These are phyloP conservation scores for Gymnogyps californianus DNA, from an alignment of 2,113 vertebrate genomes.

Conservation along the genomic window DNA sequence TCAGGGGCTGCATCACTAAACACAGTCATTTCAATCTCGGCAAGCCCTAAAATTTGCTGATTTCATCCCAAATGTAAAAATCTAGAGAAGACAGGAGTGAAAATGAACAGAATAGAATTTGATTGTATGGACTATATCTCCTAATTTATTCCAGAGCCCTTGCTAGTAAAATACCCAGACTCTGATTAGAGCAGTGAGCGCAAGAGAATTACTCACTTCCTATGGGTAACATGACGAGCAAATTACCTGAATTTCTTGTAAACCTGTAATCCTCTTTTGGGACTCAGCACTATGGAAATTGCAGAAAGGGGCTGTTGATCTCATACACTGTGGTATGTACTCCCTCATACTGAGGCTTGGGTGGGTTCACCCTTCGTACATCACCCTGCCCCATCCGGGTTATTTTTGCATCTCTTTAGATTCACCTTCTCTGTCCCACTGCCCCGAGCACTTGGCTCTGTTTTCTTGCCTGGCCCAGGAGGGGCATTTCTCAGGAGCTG, in stretches of 20 bases:
- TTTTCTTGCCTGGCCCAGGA: not conserved
- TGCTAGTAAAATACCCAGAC: constrained; percentile 31
- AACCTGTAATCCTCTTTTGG: constrained; percentile 40
- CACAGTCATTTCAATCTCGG: constrained; percentile 4
- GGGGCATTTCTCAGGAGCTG: not conserved
- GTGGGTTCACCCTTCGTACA: not conserved
- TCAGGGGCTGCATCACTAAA: constrained; percentile 22
- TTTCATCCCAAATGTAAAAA: constrained; percentile 61
- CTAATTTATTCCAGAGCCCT: constrained; percentile 61
- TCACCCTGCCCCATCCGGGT: not conserved
- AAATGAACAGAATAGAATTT: constrained; percentile 64
- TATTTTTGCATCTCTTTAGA: not conserved
- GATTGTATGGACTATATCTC: constrained; percentile 55
- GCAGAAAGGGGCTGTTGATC: not conserved
- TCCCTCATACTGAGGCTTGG: not conserved
- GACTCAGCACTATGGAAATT: constrained; percentile 10
- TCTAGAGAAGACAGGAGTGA: constrained; percentile 29
- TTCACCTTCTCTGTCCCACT: not conserved
- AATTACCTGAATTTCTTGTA: constrained; percentile 60
- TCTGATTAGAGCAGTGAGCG: constrained; percentile 44
- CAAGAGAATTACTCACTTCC: constrained; percentile 53
- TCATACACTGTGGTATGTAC: not conserved
- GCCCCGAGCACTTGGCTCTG: not conserved
- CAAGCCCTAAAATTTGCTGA: constrained; percentile 55
- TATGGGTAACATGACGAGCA: constrained; percentile 33